Conservation (phyloP, 2,113 vertebrate species). For the Strix uralensis region DNA sequence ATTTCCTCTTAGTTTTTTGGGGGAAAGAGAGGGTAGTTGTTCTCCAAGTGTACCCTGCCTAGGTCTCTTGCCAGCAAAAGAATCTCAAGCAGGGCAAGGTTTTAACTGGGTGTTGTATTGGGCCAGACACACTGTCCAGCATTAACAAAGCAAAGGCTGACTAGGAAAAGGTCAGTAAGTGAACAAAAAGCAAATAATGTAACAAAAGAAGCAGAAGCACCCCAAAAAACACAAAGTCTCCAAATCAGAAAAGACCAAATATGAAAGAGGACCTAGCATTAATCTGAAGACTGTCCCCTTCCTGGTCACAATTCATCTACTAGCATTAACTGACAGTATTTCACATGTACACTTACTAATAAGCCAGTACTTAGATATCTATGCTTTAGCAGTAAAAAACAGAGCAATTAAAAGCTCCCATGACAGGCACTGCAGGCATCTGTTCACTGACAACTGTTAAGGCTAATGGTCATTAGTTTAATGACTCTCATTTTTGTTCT, state of each 20-base stretch:
- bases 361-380: neutral
- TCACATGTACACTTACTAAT: neutral
- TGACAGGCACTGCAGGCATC: constrained; percentile 13
- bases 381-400: neutral
- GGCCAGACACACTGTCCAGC: neutral
- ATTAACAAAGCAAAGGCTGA: neutral
- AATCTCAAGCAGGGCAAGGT: neutral
- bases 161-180: neutral
- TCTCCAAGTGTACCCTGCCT: neutral
- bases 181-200: neutral
- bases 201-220: neutral
- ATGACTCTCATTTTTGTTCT: constrained; percentile 4
- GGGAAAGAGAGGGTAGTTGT: neutral
- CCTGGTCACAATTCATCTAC: neutral
- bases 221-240: neutral
- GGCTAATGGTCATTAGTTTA: constrained; percentile 31
- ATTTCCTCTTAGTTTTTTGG: neutral
- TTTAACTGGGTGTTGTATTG: neutral
- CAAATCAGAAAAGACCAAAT: neutral
- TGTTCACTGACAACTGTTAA: constrained; percentile 22
- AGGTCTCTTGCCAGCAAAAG: neutral
- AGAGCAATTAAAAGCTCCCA: constrained; percentile 19
- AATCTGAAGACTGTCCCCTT: neutral
- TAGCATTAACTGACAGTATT: neutral
- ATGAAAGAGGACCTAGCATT: neutral